Evolutionary conservation across 2,888 invertebrate genomes (phyloP), one percentile per base, ranked within the genome.

Genomic region (Podabrus alpinus): DNA sequence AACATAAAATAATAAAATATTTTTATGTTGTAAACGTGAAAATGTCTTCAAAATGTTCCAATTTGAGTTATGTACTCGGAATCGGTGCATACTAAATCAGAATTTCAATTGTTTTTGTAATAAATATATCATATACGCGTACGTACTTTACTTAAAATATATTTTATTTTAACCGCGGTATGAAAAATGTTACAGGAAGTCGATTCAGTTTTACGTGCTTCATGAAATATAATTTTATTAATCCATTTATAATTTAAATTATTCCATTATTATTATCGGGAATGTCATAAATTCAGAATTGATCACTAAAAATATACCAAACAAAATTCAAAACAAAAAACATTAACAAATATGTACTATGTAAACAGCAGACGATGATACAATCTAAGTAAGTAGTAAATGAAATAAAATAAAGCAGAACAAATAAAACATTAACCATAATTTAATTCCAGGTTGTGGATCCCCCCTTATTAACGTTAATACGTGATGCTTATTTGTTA

Each of bases 1-100:
- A 73, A 77, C 77, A 78, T 80, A 79, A 80, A 79, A 79, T 78
- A 79, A 79, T 80, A 80, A 78, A 79, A 78, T 79, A 80, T 79
- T 79, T 80, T 80, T 80, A 79, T 80, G 79, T 77, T 74, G 75
- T 69, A 71, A 71, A 74, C 76, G 76, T 77, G 76, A 77, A 76
- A 71, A 77, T 60, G 76, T 74, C 72, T 59, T 67, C 66, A 59
- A 77, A 77, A 74, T 67, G 15, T 62, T 71, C 61, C 59, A 15
- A 66, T 59, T 66, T 77, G 74, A 77, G 74, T 69, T 72, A 77
- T 74, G 69, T 69, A 69, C 68, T 68, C 17, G 15, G 62, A 61
- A 70, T 45, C 45, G 19, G 73, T 19, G 73, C 71, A 74, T 74
- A 77, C 74, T 74, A 77, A 77, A 74, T 77, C 74, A 69, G 66